These are phyloP conservation scores for Tetramorium bicarinatum DNA, from an alignment of 2,888 invertebrate genomes.

Conservation along the genomic window DNA sequence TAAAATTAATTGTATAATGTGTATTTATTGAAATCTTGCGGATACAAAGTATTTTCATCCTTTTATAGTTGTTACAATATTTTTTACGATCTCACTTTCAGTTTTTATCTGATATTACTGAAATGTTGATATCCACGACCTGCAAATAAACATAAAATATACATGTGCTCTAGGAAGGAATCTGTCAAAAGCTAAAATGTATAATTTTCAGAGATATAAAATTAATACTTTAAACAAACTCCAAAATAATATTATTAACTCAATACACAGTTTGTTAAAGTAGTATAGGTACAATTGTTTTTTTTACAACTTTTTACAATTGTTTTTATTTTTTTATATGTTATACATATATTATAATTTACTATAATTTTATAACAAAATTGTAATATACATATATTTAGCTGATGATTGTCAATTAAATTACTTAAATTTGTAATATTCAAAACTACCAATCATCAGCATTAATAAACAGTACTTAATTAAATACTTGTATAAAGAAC, in stretches of 20 bases:
- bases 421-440: not conserved
- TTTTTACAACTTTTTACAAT: not conserved
- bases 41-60: not conserved
- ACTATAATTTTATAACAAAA: not conserved
- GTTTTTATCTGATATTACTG: slow-evolving; percentile 29
- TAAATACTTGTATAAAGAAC: not conserved
- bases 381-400: not conserved
- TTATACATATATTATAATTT: not conserved
- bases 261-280: not conserved
- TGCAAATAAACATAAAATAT: slow-evolving; percentile 31
- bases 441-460: too few relatives aligned
- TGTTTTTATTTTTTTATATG: not conserved
- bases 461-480: not conserved
- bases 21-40: not conserved
- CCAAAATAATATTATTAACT: not conserved
- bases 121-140: slow-evolving; percentile 9
- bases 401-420: not conserved
- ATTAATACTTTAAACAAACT: not conserved
- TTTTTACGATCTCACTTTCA: slow-evolving; percentile 20
- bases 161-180: not conserved
- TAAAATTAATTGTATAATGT: not conserved
- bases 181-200: not conserved
- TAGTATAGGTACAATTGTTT: not conserved
- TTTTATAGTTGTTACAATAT: not conserved
- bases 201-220: slow-evolving; percentile 6